A percentile compares a stretch with the other conserved stretches of the same genome.
Conservation (phyloP, 2,888 invertebrate genomes). For the Ectemnius continuus region DNA sequence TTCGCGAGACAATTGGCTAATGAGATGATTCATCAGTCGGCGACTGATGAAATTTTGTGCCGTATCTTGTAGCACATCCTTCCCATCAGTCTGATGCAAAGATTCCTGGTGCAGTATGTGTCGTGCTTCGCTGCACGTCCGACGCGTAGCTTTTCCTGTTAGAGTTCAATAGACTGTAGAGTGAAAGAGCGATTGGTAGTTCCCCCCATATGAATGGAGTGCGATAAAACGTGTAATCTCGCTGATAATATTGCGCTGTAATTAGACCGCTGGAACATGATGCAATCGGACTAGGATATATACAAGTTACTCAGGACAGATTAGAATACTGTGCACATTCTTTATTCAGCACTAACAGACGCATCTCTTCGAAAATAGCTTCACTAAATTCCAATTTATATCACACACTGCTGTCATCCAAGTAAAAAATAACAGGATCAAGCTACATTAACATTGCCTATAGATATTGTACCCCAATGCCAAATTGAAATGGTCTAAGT, state of each 20-base stretch:
- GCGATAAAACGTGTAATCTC: too few relatives aligned
- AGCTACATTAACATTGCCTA: slow-evolving; percentile 75
- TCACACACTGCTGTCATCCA: slow-evolving; percentile 27
- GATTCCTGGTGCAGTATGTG: neutral
- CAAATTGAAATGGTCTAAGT: slow-evolving; percentile 88
- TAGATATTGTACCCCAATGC: slow-evolving; percentile 89
- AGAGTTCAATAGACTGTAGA: too few relatives aligned
- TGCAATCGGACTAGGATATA: too few relatives aligned
- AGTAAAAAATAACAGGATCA: slow-evolving; percentile 40
- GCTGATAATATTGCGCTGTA: too few relatives aligned
- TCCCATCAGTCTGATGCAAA: slow-evolving; percentile 8
- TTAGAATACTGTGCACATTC: too few relatives aligned
- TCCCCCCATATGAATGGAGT: too few relatives aligned
- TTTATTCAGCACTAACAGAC: too few relatives aligned
- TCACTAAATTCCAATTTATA: slow-evolving; percentile 33
- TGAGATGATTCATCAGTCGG: slow-evolving; percentile 19
- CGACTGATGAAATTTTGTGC: slow-evolving; percentile 33
- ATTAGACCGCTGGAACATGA: too few relatives aligned
- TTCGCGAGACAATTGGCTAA: too few relatives aligned
- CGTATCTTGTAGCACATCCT: slow-evolving; percentile 1
- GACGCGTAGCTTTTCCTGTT: too few relatives aligned
- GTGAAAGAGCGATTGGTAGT: too few relatives aligned
- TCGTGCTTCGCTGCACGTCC: neutral
- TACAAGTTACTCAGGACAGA: too few relatives aligned
- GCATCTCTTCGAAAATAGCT: slow-evolving; percentile 3